Evolutionary conservation across 2,797 vertebrate genomes (phyloP), one percentile per base, ranked within the genome.

Genomic region (Decapterus maruadsi): DNA sequence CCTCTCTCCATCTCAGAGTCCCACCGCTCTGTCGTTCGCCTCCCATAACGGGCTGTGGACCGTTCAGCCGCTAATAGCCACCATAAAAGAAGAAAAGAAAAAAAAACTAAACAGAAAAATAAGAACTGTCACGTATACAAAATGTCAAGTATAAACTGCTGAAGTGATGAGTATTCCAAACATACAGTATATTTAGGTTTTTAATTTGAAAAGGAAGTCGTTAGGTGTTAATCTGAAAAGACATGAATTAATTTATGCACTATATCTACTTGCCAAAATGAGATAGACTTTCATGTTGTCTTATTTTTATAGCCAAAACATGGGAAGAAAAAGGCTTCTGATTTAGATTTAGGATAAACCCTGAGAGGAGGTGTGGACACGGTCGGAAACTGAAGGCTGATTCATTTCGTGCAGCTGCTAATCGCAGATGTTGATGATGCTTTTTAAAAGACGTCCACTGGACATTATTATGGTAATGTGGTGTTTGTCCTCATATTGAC

Each of bases 191-290:
- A 85, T 89, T 91, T 94, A 94, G 90, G 90, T 87, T 89, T 91
- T 91, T 89, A 58, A 90, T 83, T 90, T 91, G 68, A 86, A 82
- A 83, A 78, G 76, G 80, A 92, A 90, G 80, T 84, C 50, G 46
- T 89, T 92, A 85, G 88, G 87, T 93, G 92, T 93, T 92, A 85
- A 88, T 75, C 82, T 86, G 77, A 92, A 82, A 87, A 75, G 72
- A 88, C 78, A 85, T 85, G 31, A 75, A 82, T 95, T 94, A 54
- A 92, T 95, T 95, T 94, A 94, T 95, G 94, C 95, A 95, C 94
- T 95, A 92, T 94, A 95, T 95, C 94, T 95, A 94, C 90, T 96
- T 96, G 96, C 96, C 96, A 96, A 96, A 96, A 95, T 93, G 92
- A 96, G 95, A 95, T 94, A 94, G 93, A 94, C 92, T 93, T 94